These are phyloP conservation scores for Sebastes steindachneri DNA, from an alignment of 2,797 vertebrate species.

Conservation along the genomic window DNA sequence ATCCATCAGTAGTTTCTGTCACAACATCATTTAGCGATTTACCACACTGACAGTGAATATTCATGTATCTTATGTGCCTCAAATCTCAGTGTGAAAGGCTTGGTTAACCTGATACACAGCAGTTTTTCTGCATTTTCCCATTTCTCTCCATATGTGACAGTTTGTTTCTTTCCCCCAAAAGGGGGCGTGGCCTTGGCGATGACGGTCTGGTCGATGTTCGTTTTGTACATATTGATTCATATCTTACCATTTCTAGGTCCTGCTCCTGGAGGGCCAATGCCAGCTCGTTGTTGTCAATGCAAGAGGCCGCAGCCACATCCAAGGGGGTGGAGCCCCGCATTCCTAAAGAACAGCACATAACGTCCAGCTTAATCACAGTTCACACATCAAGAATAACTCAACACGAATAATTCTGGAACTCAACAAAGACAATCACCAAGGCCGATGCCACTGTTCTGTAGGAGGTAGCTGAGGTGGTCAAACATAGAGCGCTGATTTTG, in stretches of 20 bases:
- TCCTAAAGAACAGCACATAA: slow-evolving; percentile 73
- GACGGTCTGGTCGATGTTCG: too few relatives aligned
- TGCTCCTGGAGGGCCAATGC: slow-evolving; percentile 94
- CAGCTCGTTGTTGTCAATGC: slow-evolving; percentile 96
- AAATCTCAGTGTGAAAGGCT: too few relatives aligned
- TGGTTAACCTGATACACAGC: too few relatives aligned
- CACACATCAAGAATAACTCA: not conserved
- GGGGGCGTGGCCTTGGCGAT: too few relatives aligned
- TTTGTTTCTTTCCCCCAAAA: too few relatives aligned
- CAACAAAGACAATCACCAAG: slow-evolving; percentile 83
- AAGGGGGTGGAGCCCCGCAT: slow-evolving; percentile 95
- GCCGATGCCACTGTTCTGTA: slow-evolving; percentile 95
- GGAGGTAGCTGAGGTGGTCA: slow-evolving; percentile 94
- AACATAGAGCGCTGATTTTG: slow-evolving; percentile 98
- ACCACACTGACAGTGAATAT: too few relatives aligned
- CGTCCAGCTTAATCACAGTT: not conserved
- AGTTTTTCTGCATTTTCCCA: too few relatives aligned
- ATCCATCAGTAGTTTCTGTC: too few relatives aligned
- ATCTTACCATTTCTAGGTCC: slow-evolving; percentile 92
- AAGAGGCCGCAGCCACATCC: slow-evolving; percentile 94
- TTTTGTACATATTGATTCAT: too few relatives aligned
- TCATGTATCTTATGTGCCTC: too few relatives aligned
- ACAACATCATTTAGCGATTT: too few relatives aligned
- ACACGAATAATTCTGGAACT: not conserved
- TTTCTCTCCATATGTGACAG: too few relatives aligned